phyloP scores from a whole-genome alignment of 2,113 vertebrate genomes.

The Sprattus sprattus region DNA sequence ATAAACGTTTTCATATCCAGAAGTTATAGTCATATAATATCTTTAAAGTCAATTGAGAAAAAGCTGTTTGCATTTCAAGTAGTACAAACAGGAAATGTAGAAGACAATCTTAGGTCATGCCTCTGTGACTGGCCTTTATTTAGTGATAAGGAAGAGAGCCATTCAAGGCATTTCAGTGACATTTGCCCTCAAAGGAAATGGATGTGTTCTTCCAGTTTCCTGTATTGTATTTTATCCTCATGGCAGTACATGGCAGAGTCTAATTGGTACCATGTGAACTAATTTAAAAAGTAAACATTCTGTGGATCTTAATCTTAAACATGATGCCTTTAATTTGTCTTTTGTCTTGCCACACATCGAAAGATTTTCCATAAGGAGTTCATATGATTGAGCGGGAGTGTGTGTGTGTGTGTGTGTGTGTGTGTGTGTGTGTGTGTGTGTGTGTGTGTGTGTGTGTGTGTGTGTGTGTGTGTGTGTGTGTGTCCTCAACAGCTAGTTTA shows the following conservation, averaged over 20 bases:
- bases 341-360: not conserved
- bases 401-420: slow-evolving; percentile 12
- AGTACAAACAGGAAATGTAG: not conserved
- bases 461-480: slow-evolving; percentile 15
- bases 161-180: not conserved
- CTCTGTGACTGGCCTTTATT: not conserved
- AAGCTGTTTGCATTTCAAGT: not conserved
- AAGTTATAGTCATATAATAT: too few relatives aligned
- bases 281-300: not conserved
- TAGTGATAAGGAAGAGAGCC: not conserved
- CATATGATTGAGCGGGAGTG: not conserved
- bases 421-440: not conserved
- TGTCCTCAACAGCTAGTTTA: slow-evolving; percentile 32
- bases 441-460: slow-evolving; percentile 8
- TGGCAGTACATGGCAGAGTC: not conserved
- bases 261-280: not conserved
- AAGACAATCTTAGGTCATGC: not conserved
- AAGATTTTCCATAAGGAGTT: not conserved
- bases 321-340: not conserved
- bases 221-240: not conserved
- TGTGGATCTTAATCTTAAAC: too few relatives aligned
- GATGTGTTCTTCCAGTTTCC: not conserved
- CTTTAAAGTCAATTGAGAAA: not conserved
- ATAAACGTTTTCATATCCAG: not conserved
- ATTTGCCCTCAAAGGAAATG: not conserved